These are phyloP conservation scores for Choloepus didactylus DNA, from an alignment of 2,797 vertebrate genomes.

Conservation along the genomic window DNA sequence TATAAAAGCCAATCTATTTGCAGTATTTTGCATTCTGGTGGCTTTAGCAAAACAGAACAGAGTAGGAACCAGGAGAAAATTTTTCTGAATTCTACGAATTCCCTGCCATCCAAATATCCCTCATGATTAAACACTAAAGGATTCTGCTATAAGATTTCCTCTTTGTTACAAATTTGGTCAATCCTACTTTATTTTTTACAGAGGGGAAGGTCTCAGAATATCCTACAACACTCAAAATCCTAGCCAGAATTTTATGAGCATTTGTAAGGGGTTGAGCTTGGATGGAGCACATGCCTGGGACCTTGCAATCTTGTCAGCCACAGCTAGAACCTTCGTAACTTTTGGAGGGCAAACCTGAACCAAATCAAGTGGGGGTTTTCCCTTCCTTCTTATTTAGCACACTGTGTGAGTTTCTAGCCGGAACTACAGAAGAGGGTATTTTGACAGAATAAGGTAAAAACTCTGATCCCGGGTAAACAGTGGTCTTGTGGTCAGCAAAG, in stretches of 20 bases:
- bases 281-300: too few species aligned
- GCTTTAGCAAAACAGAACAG: not conserved
- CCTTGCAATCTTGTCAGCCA: too few species aligned
- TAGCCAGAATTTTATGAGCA: not conserved
- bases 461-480: not conserved
- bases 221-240: not conserved
- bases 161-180: not conserved
- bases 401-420: not conserved
- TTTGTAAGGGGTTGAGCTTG: not conserved
- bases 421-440: not conserved
- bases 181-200: not conserved
- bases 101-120: not conserved
- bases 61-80: not conserved
- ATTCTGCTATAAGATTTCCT: not conserved
- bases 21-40: too few species aligned
- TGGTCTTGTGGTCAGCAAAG: not conserved
- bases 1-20: too few species aligned
- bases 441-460: not conserved
- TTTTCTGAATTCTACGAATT: slow-evolving; percentile 8
- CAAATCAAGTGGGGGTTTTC: not conserved
- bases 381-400: not conserved
- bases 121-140: slow-evolving; percentile 38
- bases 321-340: not conserved
- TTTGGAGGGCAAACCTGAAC: not conserved
- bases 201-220: not conserved